Evolutionary conservation across 2,113 vertebrate genomes (phyloP).

Genomic region (Cebidichthys violaceus): DNA sequence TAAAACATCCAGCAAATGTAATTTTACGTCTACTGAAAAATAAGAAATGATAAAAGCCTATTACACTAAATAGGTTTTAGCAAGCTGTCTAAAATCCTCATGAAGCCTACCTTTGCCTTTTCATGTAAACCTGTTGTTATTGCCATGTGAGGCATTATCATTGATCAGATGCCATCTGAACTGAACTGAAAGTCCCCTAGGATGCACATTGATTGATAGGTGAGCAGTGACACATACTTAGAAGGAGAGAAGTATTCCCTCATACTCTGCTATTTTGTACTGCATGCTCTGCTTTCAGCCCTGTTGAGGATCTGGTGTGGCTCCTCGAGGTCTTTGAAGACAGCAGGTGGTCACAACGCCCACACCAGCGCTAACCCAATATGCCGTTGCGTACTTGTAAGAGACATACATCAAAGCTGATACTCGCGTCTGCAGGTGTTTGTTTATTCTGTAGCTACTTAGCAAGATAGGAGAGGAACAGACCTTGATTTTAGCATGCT

Average conservation of each 20-base stretch:
- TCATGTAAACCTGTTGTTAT: conserved; percentile 38
- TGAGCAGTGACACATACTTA: conserved; percentile 20
- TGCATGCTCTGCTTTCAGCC: conserved; percentile 54
- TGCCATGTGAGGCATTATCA: conserved; percentile 12
- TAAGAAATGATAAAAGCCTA: not conserved
- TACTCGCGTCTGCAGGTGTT: conserved; percentile 61
- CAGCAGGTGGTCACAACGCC: conserved; percentile 75
- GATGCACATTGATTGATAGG: conserved; percentile 51
- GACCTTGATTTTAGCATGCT: conserved; percentile 62
- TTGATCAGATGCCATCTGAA: conserved; percentile 21
- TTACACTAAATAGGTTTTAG: not conserved
- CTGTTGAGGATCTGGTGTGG: conserved; percentile 36
- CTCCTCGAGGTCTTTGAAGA: conserved; percentile 66
- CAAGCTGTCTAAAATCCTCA: not conserved
- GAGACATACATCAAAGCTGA: conserved; percentile 66
- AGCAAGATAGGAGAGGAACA: conserved; percentile 50
- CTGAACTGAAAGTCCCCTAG: conserved; percentile 4
- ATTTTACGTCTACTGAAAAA: not conserved
- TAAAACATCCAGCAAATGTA: not conserved
- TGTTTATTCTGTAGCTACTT: conserved; percentile 54
- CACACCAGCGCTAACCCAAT: conserved; percentile 57
- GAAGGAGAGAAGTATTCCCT: conserved; percentile 23
- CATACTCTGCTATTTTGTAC: conserved; percentile 40
- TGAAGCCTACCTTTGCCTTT: not conserved
- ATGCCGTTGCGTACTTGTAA: conserved; percentile 34